Evolutionary conservation across 1,140 invertebrate species (phyloP), one percentile per base, ranked within the genome.

Genomic region (Argopecten irradians): DNA sequence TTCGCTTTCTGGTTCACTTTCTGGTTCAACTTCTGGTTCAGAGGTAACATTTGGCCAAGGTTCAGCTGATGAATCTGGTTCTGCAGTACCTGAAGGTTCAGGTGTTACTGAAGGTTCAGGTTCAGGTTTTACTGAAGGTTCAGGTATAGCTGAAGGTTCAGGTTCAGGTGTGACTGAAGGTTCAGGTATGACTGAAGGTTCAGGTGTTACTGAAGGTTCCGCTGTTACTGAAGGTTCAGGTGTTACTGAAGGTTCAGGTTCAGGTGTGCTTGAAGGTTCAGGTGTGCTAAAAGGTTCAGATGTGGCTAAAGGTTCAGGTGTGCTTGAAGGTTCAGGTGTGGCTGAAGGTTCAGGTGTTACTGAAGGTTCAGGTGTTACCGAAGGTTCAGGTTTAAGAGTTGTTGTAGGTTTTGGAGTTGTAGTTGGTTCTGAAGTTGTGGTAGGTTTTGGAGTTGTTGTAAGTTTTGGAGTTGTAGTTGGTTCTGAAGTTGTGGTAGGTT

Each of bases 1-100:
- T 86, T 88, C 87, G 19, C 36, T 2, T 34, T 41, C 83, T 71
- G 36, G 36, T 43, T 88, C 87, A 43, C 82, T n/a, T 43, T n/a
- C 46, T 82, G 87, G 87, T 33, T 89, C 85, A 83, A 13, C 39
- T 36, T 85, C 87, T 88, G 87, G 87, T 88, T 88, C 87, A 36
- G 83, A 55, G 28, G 86, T 71, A 28, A 16, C 8, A 16, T 71
- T 71, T 71, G 19, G 22, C 8, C n/a, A 3, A 16, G 55, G 0
- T 46, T 55, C 43, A 11, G 43, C 32, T 41, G 33, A 32, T 19
- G 87, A 9, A 46, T 88, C 87, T 88, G 83, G 83, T 39, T 83
- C 41, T 84, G 41, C 55, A 28, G 55, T 71, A n/a, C 5, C 55
- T 28, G 43, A 46, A 8, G 43, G 43, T 28, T 22, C 28, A 11